These are phyloP conservation scores for Myoxocephalus aenaeus DNA, from an alignment of 2,797 vertebrate species.

Conservation along the genomic window DNA sequence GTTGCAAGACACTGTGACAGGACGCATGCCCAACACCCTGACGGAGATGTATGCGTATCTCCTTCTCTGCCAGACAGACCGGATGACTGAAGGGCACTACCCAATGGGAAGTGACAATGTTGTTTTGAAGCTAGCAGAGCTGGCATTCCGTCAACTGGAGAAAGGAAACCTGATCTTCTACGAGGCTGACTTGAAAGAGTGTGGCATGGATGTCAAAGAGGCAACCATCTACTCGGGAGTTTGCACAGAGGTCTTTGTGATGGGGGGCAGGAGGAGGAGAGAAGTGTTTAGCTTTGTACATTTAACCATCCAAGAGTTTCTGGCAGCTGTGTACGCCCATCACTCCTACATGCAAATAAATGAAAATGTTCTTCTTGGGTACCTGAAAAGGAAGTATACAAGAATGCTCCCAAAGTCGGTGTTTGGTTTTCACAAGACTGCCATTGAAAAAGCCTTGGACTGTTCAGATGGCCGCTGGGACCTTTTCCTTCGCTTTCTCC, in stretches of 20 bases:
- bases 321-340: too few species aligned
- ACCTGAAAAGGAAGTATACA: neutral
- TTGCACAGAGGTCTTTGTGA: neutral
- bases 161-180: too few species aligned
- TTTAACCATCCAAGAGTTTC: too few species aligned
- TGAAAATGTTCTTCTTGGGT: too few species aligned
- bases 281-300: too few species aligned
- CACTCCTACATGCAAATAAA: too few species aligned
- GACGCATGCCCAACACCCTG: slow-evolving; percentile 46
- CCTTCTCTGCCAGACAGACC: slow-evolving; percentile 52
- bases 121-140: slow-evolving; percentile 58
- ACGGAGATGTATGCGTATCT: slow-evolving; percentile 65
- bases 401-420: slow-evolving; percentile 30
- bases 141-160: slow-evolving; percentile 56
- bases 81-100: slow-evolving; percentile 31
- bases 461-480: slow-evolving; percentile 53
- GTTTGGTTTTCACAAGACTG: slow-evolving; percentile 51
- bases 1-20: slow-evolving; percentile 11
- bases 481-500: slow-evolving; percentile 64
- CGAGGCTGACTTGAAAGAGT: slow-evolving; percentile 33
- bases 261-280: too few species aligned
- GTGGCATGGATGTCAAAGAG: slow-evolving; percentile 46
- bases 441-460: slow-evolving; percentile 53
- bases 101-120: slow-evolving; percentile 18
- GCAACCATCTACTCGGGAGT: slow-evolving; percentile 55